Conservation (phyloP, 2,888 invertebrate genomes). For the Tuberolachnus salignus region DNA sequence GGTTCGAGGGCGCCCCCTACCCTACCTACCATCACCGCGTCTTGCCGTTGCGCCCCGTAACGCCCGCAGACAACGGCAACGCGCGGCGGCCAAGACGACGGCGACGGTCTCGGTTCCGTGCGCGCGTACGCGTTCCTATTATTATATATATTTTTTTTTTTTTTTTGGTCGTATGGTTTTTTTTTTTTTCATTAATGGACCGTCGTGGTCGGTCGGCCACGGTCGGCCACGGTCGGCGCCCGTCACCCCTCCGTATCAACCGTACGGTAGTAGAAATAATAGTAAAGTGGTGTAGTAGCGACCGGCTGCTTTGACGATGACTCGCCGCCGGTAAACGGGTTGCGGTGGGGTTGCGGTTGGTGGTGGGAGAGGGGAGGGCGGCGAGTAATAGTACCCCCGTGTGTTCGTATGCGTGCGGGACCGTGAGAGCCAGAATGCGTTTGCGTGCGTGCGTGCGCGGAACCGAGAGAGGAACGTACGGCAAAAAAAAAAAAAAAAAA, state of each 20-base stretch:
- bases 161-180: conserved; percentile 6
- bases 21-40: not conserved
- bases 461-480: not conserved
- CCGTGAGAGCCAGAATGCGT: not conserved
- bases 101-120: not conserved
- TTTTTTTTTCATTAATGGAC: conserved; percentile 48
- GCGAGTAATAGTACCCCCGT: not conserved
- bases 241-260: not conserved
- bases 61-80: not conserved
- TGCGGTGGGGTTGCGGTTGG: not conserved
- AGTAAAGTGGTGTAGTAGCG: not conserved
- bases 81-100: not conserved
- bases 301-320: too few species aligned
- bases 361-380: not conserved
- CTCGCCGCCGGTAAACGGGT: too few species aligned
- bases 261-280: not conserved
- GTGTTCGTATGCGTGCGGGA: too few species aligned
- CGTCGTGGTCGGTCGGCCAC: not conserved
- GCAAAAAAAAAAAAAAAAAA: not conserved
- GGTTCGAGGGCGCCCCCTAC: conserved; percentile 57
- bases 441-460: not conserved
- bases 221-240: not conserved
- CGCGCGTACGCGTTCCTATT: too few species aligned
- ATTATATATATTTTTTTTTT: too few species aligned
- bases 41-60: not conserved